A percentile compares a stretch with the other conserved stretches of the same genome.
phyloP scores from a whole-genome alignment of 2,888 invertebrate genomes.

The Pyrocoelia pectoralis region DNA sequence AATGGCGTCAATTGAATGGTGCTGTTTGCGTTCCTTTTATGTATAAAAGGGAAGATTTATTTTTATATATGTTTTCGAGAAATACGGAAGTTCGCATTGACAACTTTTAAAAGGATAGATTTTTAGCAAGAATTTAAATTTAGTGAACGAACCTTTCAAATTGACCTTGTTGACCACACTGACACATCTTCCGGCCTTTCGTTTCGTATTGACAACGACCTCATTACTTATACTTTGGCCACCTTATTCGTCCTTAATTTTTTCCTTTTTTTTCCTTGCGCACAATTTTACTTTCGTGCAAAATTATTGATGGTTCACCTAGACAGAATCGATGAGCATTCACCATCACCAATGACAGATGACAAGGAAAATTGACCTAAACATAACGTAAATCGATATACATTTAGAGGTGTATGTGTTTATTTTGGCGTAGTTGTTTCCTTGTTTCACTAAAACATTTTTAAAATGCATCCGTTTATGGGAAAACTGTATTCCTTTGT shows the following conservation, averaged over 20 bases:
- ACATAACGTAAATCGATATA: constrained; percentile 30
- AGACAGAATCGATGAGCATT: neutral
- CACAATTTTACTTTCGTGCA: too few species aligned
- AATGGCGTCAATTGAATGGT: neutral
- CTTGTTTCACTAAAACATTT: too few species aligned
- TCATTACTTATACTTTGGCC: constrained; percentile 26
- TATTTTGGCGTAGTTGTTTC: constrained; percentile 8
- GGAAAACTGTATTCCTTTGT: too few species aligned
- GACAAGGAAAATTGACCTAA: constrained; percentile 26
- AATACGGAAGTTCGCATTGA: constrained; percentile 14
- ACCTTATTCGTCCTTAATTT: too few species aligned
- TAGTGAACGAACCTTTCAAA: constrained; percentile 25
- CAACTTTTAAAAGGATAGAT: constrained; percentile 13
- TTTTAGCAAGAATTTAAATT: constrained; percentile 11
- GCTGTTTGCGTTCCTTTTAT: neutral
- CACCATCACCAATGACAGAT: constrained; percentile 31
- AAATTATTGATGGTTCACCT: too few species aligned
- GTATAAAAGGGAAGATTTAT: constrained; percentile 16
- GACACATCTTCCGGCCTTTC: constrained; percentile 18
- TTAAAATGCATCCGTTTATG: too few species aligned
- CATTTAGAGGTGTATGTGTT: constrained; percentile 18
- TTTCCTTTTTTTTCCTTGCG: too few species aligned
- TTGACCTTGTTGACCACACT: constrained; percentile 28
- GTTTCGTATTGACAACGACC: constrained; percentile 24
- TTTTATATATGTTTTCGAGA: constrained; percentile 15